Evolutionary conservation across 1,140 invertebrate genomes (phyloP).

Genomic region (Manduca sexta): DNA sequence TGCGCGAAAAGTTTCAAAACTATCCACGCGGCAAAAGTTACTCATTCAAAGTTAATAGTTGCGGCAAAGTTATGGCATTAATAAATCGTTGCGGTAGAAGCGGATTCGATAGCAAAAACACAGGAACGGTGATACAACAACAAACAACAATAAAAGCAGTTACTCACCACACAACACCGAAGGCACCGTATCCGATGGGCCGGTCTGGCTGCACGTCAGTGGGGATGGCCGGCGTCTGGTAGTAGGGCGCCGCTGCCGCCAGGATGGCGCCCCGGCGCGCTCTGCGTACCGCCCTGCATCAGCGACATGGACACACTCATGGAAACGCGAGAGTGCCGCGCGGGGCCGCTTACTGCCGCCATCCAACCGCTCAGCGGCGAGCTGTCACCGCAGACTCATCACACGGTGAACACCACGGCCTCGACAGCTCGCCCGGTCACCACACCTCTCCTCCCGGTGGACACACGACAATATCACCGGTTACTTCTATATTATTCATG

Average conservation of each 20-base stretch:
- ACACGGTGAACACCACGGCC: conserved; percentile 37
- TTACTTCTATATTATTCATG: conserved; percentile 72
- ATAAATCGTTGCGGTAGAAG: too few relatives aligned
- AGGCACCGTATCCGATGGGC: conserved; percentile 99
- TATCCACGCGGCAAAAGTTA: too few relatives aligned
- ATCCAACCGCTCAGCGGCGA: conserved; percentile 75
- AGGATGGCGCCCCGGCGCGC: conserved; percentile 79
- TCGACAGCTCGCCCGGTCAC: conserved; percentile 48
- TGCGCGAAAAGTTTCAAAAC: too few relatives aligned
- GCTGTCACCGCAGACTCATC: conserved; percentile 67
- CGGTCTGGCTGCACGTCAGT: conserved; percentile 94
- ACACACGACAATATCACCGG: conserved; percentile 61
- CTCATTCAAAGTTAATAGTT: too few relatives aligned
- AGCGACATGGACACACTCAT: conserved; percentile 86
- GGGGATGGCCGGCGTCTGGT: conserved; percentile 78
- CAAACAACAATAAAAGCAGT: conserved; percentile 10
- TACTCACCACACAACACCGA: conserved; percentile 99
- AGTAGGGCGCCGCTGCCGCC: conserved; percentile 77
- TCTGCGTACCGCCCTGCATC: conserved; percentile 80
- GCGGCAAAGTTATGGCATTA: too few relatives aligned
- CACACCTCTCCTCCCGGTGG: conserved; percentile 44
- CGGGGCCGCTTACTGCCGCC: conserved; percentile 84
- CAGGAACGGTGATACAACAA: not conserved
- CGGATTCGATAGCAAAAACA: too few relatives aligned
- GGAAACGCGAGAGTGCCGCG: conserved; percentile 85